These are phyloP conservation scores for Nannoperca obscura DNA, from an alignment of 2,797 vertebrate species.

Conservation along the genomic window DNA sequence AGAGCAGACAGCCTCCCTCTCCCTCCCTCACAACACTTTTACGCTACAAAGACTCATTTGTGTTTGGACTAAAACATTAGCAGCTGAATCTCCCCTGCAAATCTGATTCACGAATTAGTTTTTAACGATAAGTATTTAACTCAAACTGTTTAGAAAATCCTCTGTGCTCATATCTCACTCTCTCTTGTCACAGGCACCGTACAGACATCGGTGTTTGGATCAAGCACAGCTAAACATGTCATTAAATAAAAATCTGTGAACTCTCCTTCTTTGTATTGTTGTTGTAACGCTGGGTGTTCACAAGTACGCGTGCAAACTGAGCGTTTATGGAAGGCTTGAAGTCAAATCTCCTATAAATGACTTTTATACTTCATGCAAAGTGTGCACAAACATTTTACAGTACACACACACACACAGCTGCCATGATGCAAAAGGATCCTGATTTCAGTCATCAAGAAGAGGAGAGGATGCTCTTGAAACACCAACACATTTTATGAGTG, in stretches of 20 bases:
- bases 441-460: constrained; percentile 20
- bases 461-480: constrained; percentile 40
- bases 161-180: neutral
- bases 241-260: constrained; percentile 13
- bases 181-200: constrained; percentile 1
- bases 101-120: constrained; percentile 18
- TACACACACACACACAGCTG: neutral
- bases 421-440: neutral
- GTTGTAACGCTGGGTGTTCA: neutral
- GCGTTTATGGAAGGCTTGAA: constrained; percentile 6
- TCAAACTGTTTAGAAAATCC: constrained; percentile 17
- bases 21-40: constrained; percentile 21
- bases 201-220: constrained; percentile 7
- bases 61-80: constrained; percentile 35
- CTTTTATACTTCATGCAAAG: constrained; percentile 3
- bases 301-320: neutral
- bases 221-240: constrained; percentile 16
- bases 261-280: neutral
- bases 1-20: constrained; percentile 13
- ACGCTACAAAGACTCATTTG: constrained; percentile 41
- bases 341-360: constrained; percentile 16
- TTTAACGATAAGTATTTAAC: constrained; percentile 12
- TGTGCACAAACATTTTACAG: neutral
- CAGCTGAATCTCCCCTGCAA: constrained; percentile 8
- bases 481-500: constrained; percentile 62